These are phyloP conservation scores for Amorpha juglandis DNA, from an alignment of 2,888 invertebrate species.

Conservation along the genomic window DNA sequence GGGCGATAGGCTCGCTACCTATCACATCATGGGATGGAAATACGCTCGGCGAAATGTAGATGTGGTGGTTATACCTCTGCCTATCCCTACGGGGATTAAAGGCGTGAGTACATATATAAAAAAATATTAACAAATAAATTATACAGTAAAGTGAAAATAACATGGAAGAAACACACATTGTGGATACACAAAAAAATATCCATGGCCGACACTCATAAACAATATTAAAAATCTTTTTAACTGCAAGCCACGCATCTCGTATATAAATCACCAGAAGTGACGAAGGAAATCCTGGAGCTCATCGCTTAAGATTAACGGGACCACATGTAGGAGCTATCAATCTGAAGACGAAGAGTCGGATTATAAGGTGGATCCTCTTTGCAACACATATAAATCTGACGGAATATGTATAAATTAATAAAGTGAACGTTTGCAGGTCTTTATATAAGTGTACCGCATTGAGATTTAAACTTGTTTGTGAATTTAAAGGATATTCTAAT, in stretches of 20 bases:
- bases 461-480: neutral
- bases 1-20: too few species aligned
- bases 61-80: too few species aligned
- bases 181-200: neutral
- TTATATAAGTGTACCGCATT: neutral
- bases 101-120: too few species aligned
- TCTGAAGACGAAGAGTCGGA: conserved; percentile 15
- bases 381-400: conserved; percentile 7
- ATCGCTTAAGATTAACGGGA: conserved; percentile 18
- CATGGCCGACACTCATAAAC: neutral
- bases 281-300: conserved; percentile 22
- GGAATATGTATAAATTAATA: neutral
- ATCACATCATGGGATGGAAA: too few species aligned
- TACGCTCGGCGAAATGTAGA: too few species aligned
- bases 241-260: conserved; percentile 8
- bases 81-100: too few species aligned
- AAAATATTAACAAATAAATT: too few species aligned
- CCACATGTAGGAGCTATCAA: conserved; percentile 21
- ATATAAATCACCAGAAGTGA: conserved; percentile 19
- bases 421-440: neutral
- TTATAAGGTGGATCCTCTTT: conserved; percentile 16
- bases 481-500: neutral
- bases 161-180: too few species aligned
- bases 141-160: too few species aligned
- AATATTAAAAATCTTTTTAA: conserved; percentile 3